Evolutionary conservation across 2,113 vertebrate species (phyloP).

Genomic region (Proterorhinus semilunaris): DNA sequence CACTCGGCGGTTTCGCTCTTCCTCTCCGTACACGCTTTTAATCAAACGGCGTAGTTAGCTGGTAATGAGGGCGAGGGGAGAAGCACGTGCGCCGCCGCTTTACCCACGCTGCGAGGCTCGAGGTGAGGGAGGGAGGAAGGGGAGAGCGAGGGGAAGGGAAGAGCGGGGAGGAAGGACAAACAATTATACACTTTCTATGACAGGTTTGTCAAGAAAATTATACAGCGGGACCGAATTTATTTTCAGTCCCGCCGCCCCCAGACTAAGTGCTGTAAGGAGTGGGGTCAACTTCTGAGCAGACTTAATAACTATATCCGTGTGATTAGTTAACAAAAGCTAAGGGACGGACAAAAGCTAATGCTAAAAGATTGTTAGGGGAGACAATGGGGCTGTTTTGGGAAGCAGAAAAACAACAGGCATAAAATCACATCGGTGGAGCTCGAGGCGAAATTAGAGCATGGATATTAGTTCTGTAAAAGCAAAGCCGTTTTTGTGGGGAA

Average conservation of each 20-base stretch:
- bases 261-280: slow-evolving; percentile 5
- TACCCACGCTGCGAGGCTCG: slow-evolving; percentile 72
- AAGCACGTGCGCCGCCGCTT: slow-evolving; percentile 64
- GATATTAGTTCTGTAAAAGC: too few species aligned
- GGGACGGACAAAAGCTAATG: background rate
- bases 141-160: background rate
- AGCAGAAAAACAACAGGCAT: too few species aligned
- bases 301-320: slow-evolving; percentile 4
- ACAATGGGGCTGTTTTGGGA: background rate
- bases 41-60: slow-evolving; percentile 79
- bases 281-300: slow-evolving; percentile 5
- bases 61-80: slow-evolving; percentile 74
- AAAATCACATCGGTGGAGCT: too few species aligned
- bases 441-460: too few species aligned
- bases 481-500: too few species aligned
- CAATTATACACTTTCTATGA: slow-evolving; percentile 39
- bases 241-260: slow-evolving; percentile 10
- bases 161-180: slow-evolving; percentile 27
- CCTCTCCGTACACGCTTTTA: slow-evolving; percentile 74
- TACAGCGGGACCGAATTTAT: slow-evolving; percentile 10
- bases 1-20: slow-evolving; percentile 41
- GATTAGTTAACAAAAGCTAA: slow-evolving; percentile 6
- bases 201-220: slow-evolving; percentile 47
- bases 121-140: slow-evolving; percentile 19
- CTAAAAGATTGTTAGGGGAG: background rate